Evolutionary conservation across 2,888 invertebrate species (phyloP), one percentile per base, ranked within the genome.

Genomic region (Cosmopolites sordidus): DNA sequence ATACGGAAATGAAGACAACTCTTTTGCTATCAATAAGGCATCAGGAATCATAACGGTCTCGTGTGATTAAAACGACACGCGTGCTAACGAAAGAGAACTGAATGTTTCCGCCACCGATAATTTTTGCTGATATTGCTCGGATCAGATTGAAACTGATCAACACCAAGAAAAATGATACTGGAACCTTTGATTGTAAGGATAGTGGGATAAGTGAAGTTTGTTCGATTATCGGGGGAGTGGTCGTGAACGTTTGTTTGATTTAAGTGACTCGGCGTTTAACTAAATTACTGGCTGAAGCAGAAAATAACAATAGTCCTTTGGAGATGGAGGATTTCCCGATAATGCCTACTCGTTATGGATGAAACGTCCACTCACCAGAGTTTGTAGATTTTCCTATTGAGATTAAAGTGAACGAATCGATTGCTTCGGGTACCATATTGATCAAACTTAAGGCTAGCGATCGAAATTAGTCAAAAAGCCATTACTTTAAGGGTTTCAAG

Each of bases 101-200:
- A 91, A 90, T 69, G 86, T 96, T 12, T 90, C 93, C 0, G 94
- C 96, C 0, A 92, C 92, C 0, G 97, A 97, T 70, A 92, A 93
- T 1, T 73, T 92, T 92, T 67, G 90, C 95, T 0, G 93, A 95
- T 70, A 84, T 91, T 11, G 84, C 87, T 58, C 78, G 83, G 11
- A 81, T 96, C 15, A 81, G 83, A 54, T 79, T 94, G 54, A 85
- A 88, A 64, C 76, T 94, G 48, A 84, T 89, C 11, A 85, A 84
- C 62, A 81, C 81, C n/a, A 85, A 84, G 57, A 76, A 79, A 48
- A 79, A 74, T 55, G 82, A 82, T 56, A 77, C 75, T 27, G 82
- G 84, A 0, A 78, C 79, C 8, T 86, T 89, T 64, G 86, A 90
- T 65, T 95, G 95, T 69, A 83, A 86, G 48, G 90, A 92, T 66